phyloP scores from a whole-genome alignment of 2,113 vertebrate genomes.

The Crotalus helleri region DNA sequence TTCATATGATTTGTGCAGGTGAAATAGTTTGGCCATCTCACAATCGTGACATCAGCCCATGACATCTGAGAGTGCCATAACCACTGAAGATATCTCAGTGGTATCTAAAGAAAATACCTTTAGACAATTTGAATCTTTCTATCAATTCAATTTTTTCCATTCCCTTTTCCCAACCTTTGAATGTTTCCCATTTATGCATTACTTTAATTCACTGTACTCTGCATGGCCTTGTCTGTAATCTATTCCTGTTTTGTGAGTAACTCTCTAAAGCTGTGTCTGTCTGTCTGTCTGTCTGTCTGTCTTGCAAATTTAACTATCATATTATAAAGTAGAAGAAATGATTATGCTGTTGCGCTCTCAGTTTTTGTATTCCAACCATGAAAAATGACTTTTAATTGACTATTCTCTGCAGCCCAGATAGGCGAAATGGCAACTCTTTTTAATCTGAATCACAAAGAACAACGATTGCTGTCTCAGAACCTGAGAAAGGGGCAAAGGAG shows the following conservation, averaged over 20 bases:
- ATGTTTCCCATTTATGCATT: background rate
- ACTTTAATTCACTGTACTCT: background rate
- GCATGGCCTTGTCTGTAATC: background rate
- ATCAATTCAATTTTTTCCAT: background rate
- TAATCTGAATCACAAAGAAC: background rate
- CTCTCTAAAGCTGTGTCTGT: background rate
- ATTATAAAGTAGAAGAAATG: background rate
- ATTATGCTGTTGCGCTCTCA: background rate
- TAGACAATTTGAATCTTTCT: background rate
- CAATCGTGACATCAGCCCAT: background rate
- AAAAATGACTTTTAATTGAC: background rate
- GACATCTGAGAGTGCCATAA: background rate
- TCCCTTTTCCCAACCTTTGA: background rate
- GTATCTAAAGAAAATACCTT: background rate
- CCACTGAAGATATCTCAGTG: background rate
- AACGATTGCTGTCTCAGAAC: background rate
- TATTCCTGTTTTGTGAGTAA: background rate
- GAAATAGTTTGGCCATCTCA: background rate
- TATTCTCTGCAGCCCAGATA: background rate
- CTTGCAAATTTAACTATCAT: background rate
- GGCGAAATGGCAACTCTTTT: background rate
- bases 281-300: background rate
- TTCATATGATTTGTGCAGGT: background rate
- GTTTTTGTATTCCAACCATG: background rate
- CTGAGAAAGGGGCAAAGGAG: background rate